Conservation (phyloP, 2,113 vertebrate genomes). For the Oenanthe melanoleuca region DNA sequence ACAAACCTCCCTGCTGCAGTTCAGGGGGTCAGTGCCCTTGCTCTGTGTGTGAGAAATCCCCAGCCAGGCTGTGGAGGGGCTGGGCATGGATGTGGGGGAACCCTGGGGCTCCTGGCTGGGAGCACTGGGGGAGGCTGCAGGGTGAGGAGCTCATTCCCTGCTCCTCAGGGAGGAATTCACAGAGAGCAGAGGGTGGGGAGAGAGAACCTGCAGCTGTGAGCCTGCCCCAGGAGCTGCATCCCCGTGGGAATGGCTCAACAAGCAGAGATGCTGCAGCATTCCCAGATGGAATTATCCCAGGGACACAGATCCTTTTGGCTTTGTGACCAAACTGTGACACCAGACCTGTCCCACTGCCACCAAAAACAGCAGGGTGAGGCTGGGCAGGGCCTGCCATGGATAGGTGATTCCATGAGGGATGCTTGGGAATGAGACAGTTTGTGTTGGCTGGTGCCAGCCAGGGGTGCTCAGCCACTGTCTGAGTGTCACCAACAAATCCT, state of each 20-base stretch:
- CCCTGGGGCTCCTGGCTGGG: not conserved
- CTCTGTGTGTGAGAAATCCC: fast-evolving
- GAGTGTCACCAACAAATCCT: not conserved
- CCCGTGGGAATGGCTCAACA: not conserved
- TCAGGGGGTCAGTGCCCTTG: fast-evolving
- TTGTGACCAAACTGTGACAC: not conserved
- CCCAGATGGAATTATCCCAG: not conserved
- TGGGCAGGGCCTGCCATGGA: not conserved
- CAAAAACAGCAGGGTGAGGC: not conserved
- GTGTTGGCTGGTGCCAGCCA: not conserved
- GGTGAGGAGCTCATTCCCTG: fast-evolving
- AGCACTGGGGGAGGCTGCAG: not conserved
- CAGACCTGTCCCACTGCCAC: not conserved
- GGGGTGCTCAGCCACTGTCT: not conserved
- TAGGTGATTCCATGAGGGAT: not conserved
- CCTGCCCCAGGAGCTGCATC: not conserved
- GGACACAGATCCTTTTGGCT: not conserved
- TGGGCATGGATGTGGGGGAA: fast-evolving
- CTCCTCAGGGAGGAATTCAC: not conserved
- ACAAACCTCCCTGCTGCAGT: not conserved
- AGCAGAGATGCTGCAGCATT: not conserved
- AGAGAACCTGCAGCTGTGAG: not conserved
- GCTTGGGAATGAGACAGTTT: not conserved
- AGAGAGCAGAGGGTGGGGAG: not conserved
- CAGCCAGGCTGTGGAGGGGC: not conserved